Evolutionary conservation across 2,888 invertebrate genomes (phyloP), one percentile per base, ranked within the genome.

Genomic region (Argyresthia albistria): DNA sequence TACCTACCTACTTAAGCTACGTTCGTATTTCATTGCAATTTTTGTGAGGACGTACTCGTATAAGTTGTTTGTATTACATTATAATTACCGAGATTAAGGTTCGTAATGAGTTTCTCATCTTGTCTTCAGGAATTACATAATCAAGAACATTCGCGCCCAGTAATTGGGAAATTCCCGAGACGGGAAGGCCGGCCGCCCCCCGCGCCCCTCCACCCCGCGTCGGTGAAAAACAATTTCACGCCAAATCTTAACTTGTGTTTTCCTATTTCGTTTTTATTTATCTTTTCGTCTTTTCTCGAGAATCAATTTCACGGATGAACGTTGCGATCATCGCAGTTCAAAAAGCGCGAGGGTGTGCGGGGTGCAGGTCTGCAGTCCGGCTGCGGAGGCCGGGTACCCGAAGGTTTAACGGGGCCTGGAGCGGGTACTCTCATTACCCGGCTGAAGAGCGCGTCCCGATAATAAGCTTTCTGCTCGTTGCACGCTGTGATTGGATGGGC

Each of bases 301-400:
- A 87, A 87, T 87, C 87, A 87, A 87, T 87, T 87, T 87, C 87
- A 87, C 87, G 87, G 87, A 81, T 87, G 87, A 87, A 81, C 70
- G 83, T 86, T 72, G 77, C 81, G 79, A 87, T 87, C 84, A 87
- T 86, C 81, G 79, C 79, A 79, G 80, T 80, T 82, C 80, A 79
- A 78, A 79, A 82, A 76, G 78, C 77, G 75, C 69, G 76, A 73
- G 78, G 76, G 77, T 69, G 53, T 60, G 67, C 61, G 64, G 60
- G 64, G 61, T 72, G 73, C 73, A 70, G 66, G 69, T 63, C 70
- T 72, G 58, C 55, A 53, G 51, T 57, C 52, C 50, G 54, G 63
- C 55, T 62, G 15, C 15, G 15, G 45, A 10, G 14, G 45, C 10
- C 10, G 45, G 14, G 15, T 7, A 2, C 10, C 6, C 45, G 8